These are phyloP conservation scores for Ichneumon xanthorius DNA, from an alignment of 2,888 invertebrate genomes.

Conservation along the genomic window DNA sequence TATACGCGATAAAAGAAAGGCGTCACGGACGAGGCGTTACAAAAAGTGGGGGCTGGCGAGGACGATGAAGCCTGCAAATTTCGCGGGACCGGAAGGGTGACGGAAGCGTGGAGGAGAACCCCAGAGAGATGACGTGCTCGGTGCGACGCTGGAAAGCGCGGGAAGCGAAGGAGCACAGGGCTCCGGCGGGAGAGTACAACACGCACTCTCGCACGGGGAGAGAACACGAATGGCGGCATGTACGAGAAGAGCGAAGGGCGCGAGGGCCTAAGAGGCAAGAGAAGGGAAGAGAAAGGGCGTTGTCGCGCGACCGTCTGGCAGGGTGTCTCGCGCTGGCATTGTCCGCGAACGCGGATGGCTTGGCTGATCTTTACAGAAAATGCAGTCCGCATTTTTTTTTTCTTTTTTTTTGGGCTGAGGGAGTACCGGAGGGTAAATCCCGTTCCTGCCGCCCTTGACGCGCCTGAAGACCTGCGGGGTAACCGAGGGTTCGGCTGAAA, in stretches of 20 bases:
- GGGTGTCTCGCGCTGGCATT: constrained; percentile 78
- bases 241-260: constrained; percentile 43
- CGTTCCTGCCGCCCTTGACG: constrained; percentile 16
- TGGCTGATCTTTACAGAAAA: constrained; percentile 77
- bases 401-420: not conserved
- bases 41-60: constrained; percentile 40
- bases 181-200: constrained; percentile 18
- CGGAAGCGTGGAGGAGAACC: constrained; percentile 14
- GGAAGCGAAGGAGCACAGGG: constrained; percentile 40
- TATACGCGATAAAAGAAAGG: constrained; percentile 49
- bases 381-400: constrained; percentile 70
- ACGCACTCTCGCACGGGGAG: constrained; percentile 39
- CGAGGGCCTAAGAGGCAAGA: constrained; percentile 30
- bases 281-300: constrained; percentile 67
- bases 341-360: constrained; percentile 77
- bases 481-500: not conserved
- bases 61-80: constrained; percentile 55
- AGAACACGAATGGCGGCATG: constrained; percentile 52
- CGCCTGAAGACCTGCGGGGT: not conserved
- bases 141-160: constrained; percentile 38
- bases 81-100: constrained; percentile 56
- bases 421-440: constrained; percentile 10
- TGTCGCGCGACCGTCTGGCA: constrained; percentile 75
- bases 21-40: constrained; percentile 51
- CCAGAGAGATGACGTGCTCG: constrained; percentile 36